A percentile compares a stretch with the other conserved stretches of the same genome.
phyloP scores from a whole-genome alignment of 64 coral and sea anemone species.

The Dendronephthya gigantea region DNA sequence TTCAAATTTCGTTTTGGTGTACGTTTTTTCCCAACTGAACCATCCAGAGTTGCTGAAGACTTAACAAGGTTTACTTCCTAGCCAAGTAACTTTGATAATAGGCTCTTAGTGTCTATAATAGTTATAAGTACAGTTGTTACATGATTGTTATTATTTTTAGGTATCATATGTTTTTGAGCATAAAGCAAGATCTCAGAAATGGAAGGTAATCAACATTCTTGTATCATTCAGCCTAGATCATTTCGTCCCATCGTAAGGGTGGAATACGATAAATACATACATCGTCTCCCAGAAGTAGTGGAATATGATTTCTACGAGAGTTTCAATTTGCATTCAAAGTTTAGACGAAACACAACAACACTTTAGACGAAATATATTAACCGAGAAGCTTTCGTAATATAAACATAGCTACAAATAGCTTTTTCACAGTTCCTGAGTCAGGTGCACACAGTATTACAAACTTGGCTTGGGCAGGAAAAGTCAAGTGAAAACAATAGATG shows the following conservation, averaged over 20 bases:
- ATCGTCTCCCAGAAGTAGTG: neutral
- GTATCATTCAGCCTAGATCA: neutral
- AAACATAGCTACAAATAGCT: no score
- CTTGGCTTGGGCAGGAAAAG: no score
- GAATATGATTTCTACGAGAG: no score
- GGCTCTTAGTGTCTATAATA: no score
- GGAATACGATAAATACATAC: neutral
- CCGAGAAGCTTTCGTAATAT: no score
- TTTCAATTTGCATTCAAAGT: no score
- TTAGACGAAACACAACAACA: no score
- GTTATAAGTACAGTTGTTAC: no score
- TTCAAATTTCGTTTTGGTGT: constrained; percentile 4
- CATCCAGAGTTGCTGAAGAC: constrained; percentile 1
- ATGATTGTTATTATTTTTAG: neutral
- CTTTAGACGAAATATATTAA: no score
- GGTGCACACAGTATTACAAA: no score
- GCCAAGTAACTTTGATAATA: neutral
- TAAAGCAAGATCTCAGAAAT: neutral
- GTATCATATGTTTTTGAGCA: neutral
- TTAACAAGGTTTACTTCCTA: neutral
- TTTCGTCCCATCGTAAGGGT: neutral
- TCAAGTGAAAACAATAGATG: no score
- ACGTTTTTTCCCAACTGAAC: constrained; percentile 13
- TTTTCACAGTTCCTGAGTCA: no score
- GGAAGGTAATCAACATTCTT: neutral